phyloP scores from a whole-genome alignment of 2,888 invertebrate genomes.

The Lissonota sp. region DNA sequence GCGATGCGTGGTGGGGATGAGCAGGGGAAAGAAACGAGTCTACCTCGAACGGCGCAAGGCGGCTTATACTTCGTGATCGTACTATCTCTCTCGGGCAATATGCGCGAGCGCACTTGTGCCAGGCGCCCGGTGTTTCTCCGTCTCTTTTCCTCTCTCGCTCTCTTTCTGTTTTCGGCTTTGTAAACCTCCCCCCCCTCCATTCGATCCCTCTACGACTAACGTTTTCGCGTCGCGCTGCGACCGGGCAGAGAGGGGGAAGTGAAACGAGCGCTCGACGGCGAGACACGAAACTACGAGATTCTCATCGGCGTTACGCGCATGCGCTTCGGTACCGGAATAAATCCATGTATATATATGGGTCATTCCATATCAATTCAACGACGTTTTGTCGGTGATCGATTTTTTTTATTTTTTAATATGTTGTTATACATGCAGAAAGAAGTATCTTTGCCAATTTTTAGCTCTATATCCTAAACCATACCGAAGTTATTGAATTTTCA shows the following conservation, averaged over 20 bases:
- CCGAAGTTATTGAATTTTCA: no score
- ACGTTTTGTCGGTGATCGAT: no score
- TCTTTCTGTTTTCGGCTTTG: not conserved
- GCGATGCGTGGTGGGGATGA: conserved; percentile 71
- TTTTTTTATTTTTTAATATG: no score
- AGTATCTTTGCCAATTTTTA: no score
- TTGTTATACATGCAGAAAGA: no score
- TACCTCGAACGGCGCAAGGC: conserved; percentile 69
- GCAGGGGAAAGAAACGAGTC: conserved; percentile 81
- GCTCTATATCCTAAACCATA: no score
- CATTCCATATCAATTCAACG: no score
- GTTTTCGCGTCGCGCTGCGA: conserved; percentile 5
- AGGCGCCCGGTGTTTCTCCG: conserved; percentile 21
- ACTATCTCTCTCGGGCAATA: no score
- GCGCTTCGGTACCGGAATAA: conserved; percentile 7
- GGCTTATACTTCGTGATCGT: conserved; percentile 70
- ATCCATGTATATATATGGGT: no score
- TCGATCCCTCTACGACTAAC: not conserved
- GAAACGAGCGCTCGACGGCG: conserved; percentile 44
- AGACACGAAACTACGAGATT: conserved; percentile 28
- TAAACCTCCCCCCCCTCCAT: not conserved
- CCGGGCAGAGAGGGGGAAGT: conserved; percentile 46
- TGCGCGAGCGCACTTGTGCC: conserved; percentile 64
- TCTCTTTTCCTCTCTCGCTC: conserved; percentile 36
- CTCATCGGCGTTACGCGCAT: conserved; percentile 34